These are phyloP conservation scores for Echinops telfairi DNA, from an alignment of 2,113 vertebrate genomes.

Conservation along the genomic window DNA sequence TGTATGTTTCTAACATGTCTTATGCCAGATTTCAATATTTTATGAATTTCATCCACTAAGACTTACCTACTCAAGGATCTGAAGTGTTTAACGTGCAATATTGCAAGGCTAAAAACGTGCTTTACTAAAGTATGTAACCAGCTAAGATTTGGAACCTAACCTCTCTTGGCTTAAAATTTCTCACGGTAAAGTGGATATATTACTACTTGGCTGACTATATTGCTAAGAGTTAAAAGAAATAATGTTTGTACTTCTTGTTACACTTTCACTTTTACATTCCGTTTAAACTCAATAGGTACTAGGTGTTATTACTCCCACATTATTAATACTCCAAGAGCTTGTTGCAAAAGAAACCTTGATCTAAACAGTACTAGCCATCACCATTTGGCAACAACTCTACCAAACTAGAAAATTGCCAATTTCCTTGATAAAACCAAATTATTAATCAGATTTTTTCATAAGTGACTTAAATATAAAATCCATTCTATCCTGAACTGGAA, in stretches of 20 bases:
- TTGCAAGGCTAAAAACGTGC: not conserved
- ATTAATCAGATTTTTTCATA: not conserved
- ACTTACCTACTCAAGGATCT: not conserved
- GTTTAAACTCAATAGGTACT: not conserved
- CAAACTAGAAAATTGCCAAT: not conserved
- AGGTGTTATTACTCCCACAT: not conserved
- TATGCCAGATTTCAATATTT: conserved; percentile 14
- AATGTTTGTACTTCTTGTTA: not conserved
- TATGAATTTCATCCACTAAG: not conserved
- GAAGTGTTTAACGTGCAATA: not conserved
- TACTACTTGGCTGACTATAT: not conserved
- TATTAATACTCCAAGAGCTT: not conserved
- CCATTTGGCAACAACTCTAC: not conserved
- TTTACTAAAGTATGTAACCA: not conserved
- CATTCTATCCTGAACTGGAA: not conserved
- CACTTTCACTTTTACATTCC: too few relatives aligned
- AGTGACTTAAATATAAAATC: not conserved
- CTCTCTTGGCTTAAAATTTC: not conserved
- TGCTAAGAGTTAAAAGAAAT: not conserved
- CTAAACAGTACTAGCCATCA: not conserved
- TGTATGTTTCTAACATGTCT: not conserved
- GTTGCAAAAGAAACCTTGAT: not conserved
- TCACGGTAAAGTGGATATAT: not conserved
- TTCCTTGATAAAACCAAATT: not conserved
- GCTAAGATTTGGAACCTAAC: not conserved